Conservation (phyloP, 64 coral and sea anemone genomes). For the Trachythela sp. region DNA sequence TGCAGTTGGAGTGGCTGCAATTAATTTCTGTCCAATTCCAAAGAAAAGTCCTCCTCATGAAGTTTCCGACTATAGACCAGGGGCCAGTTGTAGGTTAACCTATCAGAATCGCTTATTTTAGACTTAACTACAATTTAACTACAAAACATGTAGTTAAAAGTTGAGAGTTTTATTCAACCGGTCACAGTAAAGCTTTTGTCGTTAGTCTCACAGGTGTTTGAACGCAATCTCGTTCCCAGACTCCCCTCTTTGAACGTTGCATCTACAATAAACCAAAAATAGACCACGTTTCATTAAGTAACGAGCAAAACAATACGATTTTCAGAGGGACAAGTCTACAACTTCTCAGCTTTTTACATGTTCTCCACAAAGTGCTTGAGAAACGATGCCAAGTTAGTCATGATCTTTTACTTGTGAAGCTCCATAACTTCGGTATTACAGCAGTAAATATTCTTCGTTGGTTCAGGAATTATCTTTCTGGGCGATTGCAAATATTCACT, state of each 20-base stretch:
- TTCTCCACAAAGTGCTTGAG: background rate
- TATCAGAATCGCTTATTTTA: too few species aligned
- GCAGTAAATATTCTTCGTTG: background rate
- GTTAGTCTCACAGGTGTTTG: background rate
- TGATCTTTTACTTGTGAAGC: too few species aligned
- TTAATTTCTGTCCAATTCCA: background rate
- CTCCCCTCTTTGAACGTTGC: conserved; percentile 15
- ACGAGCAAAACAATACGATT: background rate
- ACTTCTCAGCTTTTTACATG: background rate
- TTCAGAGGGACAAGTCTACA: background rate
- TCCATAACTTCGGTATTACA: background rate
- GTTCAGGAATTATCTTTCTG: too few species aligned
- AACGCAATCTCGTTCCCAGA: too few species aligned
- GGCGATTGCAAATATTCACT: too few species aligned
- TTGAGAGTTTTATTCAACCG: too few species aligned
- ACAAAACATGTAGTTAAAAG: too few species aligned
- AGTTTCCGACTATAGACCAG: too few species aligned
- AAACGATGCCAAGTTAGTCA: background rate
- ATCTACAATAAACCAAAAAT: background rate
- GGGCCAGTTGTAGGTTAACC: too few species aligned
- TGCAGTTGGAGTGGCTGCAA: background rate
- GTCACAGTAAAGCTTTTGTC: too few species aligned
- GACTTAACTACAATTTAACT: too few species aligned
- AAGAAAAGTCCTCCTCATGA: too few species aligned
- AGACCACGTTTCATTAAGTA: background rate